phyloP scores from a whole-genome alignment of 1,140 invertebrate genomes.

The Delia radicum region DNA sequence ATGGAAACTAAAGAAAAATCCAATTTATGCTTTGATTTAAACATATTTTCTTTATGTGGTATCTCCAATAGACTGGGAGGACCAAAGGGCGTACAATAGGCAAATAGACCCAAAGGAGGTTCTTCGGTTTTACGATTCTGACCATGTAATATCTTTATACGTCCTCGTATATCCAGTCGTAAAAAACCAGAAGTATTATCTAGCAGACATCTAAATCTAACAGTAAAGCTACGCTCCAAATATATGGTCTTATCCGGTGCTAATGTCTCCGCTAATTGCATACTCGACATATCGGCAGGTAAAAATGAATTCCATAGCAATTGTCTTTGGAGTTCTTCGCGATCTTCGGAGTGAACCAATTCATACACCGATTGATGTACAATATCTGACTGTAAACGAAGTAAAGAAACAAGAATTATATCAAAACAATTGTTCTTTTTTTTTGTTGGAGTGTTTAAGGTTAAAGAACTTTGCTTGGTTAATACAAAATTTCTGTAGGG shows the following conservation, averaged over 20 bases:
- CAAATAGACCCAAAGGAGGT: constrained; percentile 90
- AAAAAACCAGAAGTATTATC: constrained; percentile 99
- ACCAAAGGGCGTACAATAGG: constrained; percentile 96
- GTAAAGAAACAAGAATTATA: neutral
- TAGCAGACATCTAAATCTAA: constrained; percentile 95
- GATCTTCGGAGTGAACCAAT: constrained; percentile 96
- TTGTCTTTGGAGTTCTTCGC: constrained; percentile 95
- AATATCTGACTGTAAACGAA: constrained; percentile 85
- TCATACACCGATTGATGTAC: constrained; percentile 99
- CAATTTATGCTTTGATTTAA: constrained; percentile 98
- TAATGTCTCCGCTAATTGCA: constrained; percentile 82
- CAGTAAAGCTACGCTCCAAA: constrained; percentile 93
- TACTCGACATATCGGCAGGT: constrained; percentile 73
- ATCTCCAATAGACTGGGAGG: constrained; percentile 87
- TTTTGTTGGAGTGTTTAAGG: neutral
- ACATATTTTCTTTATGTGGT: constrained; percentile 94
- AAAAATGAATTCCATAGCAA: constrained; percentile 95
- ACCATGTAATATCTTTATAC: constrained; percentile 93
- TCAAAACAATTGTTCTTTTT: neutral
- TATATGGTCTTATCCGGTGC: constrained; percentile 82
- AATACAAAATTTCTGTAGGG: neutral
- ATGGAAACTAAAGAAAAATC: constrained; percentile 94
- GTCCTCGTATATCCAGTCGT: constrained; percentile 93
- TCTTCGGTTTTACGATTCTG: constrained; percentile 94
- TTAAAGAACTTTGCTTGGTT: neutral